These are phyloP conservation scores for Zoanthus solanderi DNA, from an alignment of 92 coral and sea anemone genomes.

Conservation along the genomic window DNA sequence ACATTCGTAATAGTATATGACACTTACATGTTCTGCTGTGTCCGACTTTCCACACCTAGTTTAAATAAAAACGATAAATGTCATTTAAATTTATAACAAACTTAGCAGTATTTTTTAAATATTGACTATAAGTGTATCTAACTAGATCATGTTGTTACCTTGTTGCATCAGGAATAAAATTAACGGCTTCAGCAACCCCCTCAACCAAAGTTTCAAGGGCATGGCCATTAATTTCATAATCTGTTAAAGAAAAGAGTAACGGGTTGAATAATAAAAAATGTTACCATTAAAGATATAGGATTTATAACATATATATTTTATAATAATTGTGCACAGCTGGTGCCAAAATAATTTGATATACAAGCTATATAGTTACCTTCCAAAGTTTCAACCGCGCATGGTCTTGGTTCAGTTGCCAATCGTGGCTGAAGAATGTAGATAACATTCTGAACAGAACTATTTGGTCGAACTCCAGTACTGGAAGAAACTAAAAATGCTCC, in stretches of 20 bases:
- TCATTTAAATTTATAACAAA: not conserved
- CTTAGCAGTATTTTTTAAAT: too few relatives aligned
- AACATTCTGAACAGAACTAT: not conserved
- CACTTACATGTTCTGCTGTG: not conserved
- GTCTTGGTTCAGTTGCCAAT: not conserved
- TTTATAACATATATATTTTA: too few relatives aligned
- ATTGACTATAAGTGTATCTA: not conserved
- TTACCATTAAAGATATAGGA: too few relatives aligned
- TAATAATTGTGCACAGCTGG: too few relatives aligned
- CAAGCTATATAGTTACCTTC: not conserved
- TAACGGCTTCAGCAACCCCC: not conserved
- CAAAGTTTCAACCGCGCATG: not conserved
- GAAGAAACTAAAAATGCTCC: not conserved
- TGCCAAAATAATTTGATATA: too few relatives aligned
- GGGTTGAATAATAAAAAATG: too few relatives aligned
- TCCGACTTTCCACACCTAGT: not conserved
- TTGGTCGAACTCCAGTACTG: not conserved
- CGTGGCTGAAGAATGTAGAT: not conserved
- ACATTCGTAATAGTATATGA: too few relatives aligned
- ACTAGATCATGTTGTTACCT: not conserved
- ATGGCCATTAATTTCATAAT: too few relatives aligned
- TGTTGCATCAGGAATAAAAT: too few relatives aligned
- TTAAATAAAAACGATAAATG: not conserved
- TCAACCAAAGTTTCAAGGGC: too few relatives aligned
- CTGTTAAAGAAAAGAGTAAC: too few relatives aligned